Evolutionary conservation across 2,113 vertebrate species (phyloP).

Genomic region (Mellivora capensis): DNA sequence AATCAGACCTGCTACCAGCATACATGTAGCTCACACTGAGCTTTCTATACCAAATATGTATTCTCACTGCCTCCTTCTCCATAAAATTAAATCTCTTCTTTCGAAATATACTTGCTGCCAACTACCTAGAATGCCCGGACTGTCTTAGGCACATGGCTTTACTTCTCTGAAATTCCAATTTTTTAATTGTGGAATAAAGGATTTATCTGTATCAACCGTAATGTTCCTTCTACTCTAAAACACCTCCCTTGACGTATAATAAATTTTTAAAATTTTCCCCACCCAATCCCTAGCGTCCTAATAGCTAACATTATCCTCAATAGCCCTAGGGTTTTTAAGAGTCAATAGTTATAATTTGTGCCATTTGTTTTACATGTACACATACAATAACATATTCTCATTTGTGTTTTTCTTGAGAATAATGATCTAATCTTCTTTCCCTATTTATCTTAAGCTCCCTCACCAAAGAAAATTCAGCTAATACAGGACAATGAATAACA

Average conservation of each 20-base stretch:
- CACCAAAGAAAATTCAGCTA: conserved; percentile 17
- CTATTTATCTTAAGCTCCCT: neutral
- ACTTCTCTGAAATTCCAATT: neutral
- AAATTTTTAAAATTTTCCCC: neutral
- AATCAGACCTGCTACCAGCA: neutral
- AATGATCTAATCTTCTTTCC: conserved; percentile 9
- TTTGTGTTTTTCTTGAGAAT: conserved; percentile 17
- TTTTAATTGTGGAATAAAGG: neutral
- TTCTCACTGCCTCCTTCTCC: neutral
- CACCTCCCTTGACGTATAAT: neutral
- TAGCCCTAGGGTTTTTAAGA: neutral
- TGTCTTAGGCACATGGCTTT: neutral
- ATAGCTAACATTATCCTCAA: neutral
- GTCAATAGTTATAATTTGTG: neutral
- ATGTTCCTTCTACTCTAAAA: neutral
- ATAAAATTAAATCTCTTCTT: neutral
- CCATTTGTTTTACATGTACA: neutral
- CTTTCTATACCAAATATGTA: neutral
- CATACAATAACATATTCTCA: neutral
- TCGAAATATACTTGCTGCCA: neutral
- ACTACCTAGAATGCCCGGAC: neutral
- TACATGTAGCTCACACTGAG: neutral
- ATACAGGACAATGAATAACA: neutral
- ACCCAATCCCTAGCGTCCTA: neutral
- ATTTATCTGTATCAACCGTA: neutral